phyloP scores from a whole-genome alignment of 1,140 invertebrate genomes.

The Forficula auricularia region DNA sequence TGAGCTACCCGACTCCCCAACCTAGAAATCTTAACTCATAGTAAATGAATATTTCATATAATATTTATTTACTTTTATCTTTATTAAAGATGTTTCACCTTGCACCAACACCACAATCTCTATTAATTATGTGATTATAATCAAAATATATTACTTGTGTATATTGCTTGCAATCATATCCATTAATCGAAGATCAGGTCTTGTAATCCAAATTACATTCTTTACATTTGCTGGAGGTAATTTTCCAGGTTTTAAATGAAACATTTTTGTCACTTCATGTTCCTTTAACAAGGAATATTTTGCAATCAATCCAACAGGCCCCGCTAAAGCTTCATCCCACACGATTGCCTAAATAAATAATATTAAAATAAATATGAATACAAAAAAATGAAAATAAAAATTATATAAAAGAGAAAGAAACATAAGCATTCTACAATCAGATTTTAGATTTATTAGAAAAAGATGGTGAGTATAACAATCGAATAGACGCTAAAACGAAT shows the following conservation, averaged over 20 bases:
- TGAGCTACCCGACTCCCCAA: no score
- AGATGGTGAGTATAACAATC: constrained; percentile 6
- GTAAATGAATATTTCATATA: no score
- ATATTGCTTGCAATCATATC: constrained; percentile 71
- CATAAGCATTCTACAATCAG: constrained; percentile 2
- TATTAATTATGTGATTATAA: no score
- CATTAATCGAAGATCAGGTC: constrained; percentile 68
- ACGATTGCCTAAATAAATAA: constrained; percentile 50
- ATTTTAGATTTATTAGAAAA: no score
- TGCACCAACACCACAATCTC: no score
- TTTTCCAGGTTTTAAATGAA: constrained; percentile 47
- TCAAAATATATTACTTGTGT: constrained; percentile 45
- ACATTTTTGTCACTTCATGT: constrained; percentile 61
- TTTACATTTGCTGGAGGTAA: constrained; percentile 48
- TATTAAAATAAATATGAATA: constrained; percentile 11
- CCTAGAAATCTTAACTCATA: no score
- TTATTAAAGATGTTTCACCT: no score
- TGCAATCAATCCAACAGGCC: constrained; percentile 71
- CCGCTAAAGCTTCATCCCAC: constrained; percentile 76
- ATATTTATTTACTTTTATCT: no score
- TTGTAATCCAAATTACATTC: constrained; percentile 78
- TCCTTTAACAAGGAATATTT: constrained; percentile 64
- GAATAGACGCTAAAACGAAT: constrained; percentile 2
- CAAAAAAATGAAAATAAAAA: constrained; percentile 1
- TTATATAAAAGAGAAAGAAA: constrained; percentile 2